phyloP scores from a whole-genome alignment of 1,140 invertebrate species.

The Dermatophagoides farinae region DNA sequence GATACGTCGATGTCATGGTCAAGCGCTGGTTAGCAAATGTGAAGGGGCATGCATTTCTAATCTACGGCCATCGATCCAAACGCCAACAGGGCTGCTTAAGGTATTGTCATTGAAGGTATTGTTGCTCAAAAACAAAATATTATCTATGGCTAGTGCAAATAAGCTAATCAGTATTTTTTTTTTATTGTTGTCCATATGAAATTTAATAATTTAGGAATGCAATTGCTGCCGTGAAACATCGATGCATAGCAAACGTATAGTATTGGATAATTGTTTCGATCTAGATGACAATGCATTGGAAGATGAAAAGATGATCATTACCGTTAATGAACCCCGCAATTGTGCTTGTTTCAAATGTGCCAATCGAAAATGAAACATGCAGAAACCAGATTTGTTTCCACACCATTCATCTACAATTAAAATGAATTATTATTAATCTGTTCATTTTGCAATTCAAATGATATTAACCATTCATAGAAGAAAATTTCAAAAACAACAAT shows the following conservation, averaged over 20 bases:
- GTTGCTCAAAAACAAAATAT: not conserved
- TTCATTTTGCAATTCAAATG: not conserved
- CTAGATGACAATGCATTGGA: constrained; percentile 50
- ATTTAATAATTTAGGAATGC: constrained; percentile 44
- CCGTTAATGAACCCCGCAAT: constrained; percentile 56
- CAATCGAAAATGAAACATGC: not conserved
- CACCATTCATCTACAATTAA: too few relatives aligned
- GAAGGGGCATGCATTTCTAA: constrained; percentile 72
- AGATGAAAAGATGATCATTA: constrained; percentile 48
- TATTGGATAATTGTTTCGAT: constrained; percentile 61
- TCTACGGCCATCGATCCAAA: constrained; percentile 66
- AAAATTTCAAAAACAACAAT: not conserved
- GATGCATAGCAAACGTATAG: constrained; percentile 50
- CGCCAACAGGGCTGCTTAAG: constrained; percentile 68
- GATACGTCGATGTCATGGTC: constrained; percentile 60
- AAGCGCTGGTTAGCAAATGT: constrained; percentile 46
- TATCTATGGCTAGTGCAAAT: not conserved
- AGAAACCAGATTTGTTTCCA: not conserved
- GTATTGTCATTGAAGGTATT: constrained; percentile 29
- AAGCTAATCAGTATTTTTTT: not conserved
- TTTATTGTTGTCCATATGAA: not conserved
- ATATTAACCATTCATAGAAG: not conserved
- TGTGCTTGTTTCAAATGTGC: constrained; percentile 42
- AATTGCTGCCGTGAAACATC: constrained; percentile 71
- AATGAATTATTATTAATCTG: not conserved